These are phyloP conservation scores for Kradibia gibbosae DNA, from an alignment of 1,140 invertebrate species.

Conservation along the genomic window DNA sequence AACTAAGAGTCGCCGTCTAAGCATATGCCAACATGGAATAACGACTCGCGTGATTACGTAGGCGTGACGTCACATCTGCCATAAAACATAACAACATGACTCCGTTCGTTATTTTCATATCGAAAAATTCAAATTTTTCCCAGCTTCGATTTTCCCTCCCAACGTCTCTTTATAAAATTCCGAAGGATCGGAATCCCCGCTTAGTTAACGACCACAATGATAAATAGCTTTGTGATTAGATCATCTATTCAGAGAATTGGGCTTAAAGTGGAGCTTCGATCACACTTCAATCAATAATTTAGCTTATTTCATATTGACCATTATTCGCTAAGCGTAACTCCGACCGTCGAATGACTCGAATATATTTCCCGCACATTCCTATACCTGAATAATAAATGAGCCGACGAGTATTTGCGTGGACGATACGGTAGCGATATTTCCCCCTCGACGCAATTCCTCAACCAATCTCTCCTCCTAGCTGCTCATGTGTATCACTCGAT, in stretches of 20 bases:
- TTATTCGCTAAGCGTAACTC: background rate
- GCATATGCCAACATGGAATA: background rate
- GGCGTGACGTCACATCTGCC: background rate
- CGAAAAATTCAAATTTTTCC: background rate
- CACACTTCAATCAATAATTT: background rate
- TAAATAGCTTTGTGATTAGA: background rate
- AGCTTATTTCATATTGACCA: background rate
- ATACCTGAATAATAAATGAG: conserved; percentile 27
- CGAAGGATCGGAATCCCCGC: background rate
- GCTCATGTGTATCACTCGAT: background rate
- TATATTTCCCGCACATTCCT: background rate
- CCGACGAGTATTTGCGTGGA: background rate
- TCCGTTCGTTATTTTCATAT: background rate
- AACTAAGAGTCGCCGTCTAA: background rate
- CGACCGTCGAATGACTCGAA: background rate
- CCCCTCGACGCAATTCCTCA: background rate
- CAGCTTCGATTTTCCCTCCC: too few relatives aligned
- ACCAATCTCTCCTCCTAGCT: background rate
- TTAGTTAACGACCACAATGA: background rate
- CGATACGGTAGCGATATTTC: conserved; percentile 17
- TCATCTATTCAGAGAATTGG: background rate
- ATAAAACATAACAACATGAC: background rate
- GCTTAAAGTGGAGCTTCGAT: background rate
- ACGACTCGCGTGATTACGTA: background rate
- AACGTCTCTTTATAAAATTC: background rate